A percentile compares a stretch with the other conserved stretches of the same genome.
phyloP scores from a whole-genome alignment of 2,113 vertebrate species.

The Dendrocopos noguchii region DNA sequence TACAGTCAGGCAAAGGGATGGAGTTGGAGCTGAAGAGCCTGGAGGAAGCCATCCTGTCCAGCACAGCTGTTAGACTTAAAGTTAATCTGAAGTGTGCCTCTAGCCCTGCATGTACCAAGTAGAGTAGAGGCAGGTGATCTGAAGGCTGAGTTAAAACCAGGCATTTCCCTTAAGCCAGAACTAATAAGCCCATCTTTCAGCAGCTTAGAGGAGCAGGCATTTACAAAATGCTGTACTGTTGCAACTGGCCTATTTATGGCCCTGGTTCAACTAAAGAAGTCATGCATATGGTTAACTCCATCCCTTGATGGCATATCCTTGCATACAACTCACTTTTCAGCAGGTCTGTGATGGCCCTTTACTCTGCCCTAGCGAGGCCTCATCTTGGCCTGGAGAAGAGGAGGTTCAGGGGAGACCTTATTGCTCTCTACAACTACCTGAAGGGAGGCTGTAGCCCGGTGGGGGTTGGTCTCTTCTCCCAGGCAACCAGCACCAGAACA shows the following conservation, averaged over 20 bases:
- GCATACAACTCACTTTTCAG: neutral
- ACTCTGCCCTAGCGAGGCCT: no score
- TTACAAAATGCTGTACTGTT: neutral
- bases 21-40: neutral
- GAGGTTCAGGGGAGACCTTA: no score
- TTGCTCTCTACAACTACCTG: no score
- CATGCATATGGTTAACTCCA: neutral
- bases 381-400: no score
- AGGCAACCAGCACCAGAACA: no score
- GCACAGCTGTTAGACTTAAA: neutral
- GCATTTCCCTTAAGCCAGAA: neutral
- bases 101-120: neutral
- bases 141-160: neutral
- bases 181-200: neutral
- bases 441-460: no score
- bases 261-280: neutral
- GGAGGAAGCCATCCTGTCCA: neutral
- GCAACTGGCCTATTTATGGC: neutral
- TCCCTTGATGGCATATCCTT: rapidly evolving
- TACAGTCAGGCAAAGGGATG: neutral
- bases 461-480: no score
- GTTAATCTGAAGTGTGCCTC: neutral
- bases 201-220: neutral
- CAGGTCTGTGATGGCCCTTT: neutral
- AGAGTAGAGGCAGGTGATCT: neutral